Percentiles rank a stretch among this genome's conserved stretches.
phyloP scores from a whole-genome alignment of 2,888 invertebrate species.

The Caradrina kadenii region DNA sequence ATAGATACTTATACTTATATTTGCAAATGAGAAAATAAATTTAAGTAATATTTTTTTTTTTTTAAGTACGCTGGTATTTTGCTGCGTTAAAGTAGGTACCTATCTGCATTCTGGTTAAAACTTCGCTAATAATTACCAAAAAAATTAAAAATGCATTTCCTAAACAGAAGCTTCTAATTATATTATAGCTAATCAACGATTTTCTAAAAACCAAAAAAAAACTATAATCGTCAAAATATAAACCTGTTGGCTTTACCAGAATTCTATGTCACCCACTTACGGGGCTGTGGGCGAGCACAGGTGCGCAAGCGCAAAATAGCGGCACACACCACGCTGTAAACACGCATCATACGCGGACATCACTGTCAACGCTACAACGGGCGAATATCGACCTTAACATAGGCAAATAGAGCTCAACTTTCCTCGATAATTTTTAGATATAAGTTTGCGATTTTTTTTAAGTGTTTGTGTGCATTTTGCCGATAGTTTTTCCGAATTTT shows the following conservation, averaged over 20 bases:
- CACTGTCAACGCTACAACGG: constrained; percentile 25
- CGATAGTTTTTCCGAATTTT: constrained; percentile 46
- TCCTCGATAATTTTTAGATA: constrained; percentile 23
- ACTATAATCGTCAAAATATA: constrained; percentile 56
- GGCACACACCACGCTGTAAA: constrained; percentile 78
- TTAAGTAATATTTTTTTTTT: too few species aligned
- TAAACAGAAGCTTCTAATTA: not conserved
- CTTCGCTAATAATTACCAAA: too few species aligned
- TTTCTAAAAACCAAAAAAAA: constrained; percentile 46
- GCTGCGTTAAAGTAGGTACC: too few species aligned
- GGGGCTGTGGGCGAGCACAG: constrained; percentile 69
- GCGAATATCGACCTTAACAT: constrained; percentile 68
- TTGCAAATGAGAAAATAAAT: too few species aligned
- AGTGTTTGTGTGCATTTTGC: constrained; percentile 49
- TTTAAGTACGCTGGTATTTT: too few species aligned
- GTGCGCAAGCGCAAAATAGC: constrained; percentile 83
- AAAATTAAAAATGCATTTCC: not conserved
- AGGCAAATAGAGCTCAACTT: constrained; percentile 49
- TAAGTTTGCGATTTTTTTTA: constrained; percentile 18
- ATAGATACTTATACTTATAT: too few species aligned
- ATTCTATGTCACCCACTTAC: constrained; percentile 80
- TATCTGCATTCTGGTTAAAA: too few species aligned
- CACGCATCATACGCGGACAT: constrained; percentile 77
- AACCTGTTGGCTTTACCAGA: constrained; percentile 67
- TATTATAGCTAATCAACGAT: not conserved